Base-by-base conservation (phyloP, 2,113 vertebrate genomes). In the Poeciliopsis retropinna region DNA sequence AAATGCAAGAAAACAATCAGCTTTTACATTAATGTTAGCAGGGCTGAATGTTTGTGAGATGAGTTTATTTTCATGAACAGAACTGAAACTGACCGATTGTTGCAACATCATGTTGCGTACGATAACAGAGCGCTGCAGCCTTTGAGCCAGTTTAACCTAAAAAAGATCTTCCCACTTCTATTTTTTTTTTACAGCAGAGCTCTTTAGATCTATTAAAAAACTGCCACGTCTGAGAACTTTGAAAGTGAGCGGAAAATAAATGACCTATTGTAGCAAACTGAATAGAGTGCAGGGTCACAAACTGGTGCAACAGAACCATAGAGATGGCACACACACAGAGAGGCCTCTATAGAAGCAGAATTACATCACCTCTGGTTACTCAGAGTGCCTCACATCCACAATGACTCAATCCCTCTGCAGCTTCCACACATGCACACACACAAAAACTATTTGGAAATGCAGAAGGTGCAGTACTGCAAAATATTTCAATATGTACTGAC, bases 291-390 rank as follows among this genome's bases (percentile, higher is more conserved):
- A 80, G 83, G 85, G 85, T 89, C 85, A 90, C 85, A 81, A 87
- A 91, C 83, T 91, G 85, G 88, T 93, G 86, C 86, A 85, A 86
- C 85, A 78, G 86, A 83, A 82, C 78, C 81, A 34, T 84, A 71
- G 57, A 76, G 82, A 86, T 85, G 89, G 85, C 80, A 57, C 51
- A 57, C 51, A 75, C 89, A 94, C 93, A 94, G 83, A 91, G 91
- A 84, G 47, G 78, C 92, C 82, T 91, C 92, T 93, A 92, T 94
- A 85, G 83, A 82, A 73, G 83, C 87, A 81, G 79, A 78, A 84
- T 92, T 91, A 88, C 90, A 84, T 93, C 92, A 94, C 78, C 70
- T 60, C 81, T 73, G 70, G 79, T 71, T 60, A 75, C 76, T 83
- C 84, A 72, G 80, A 83, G 66, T 81, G 79, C 75, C 72, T 73